A percentile compares a stretch with the other conserved stretches of the same genome.
phyloP scores from a whole-genome alignment of 2,113 vertebrate genomes.

The Ptyas mucosa region DNA sequence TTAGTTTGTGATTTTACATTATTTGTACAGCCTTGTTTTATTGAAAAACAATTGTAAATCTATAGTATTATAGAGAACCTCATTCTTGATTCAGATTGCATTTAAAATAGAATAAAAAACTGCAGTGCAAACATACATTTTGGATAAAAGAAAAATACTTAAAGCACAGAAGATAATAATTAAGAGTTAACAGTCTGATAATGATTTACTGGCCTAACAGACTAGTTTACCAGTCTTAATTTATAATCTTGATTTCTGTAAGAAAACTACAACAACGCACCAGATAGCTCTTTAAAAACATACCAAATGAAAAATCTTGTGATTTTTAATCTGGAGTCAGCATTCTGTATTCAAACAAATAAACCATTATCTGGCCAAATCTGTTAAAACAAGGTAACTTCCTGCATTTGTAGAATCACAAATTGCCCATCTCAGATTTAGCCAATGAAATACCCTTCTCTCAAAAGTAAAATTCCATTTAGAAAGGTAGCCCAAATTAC shows the following conservation, averaged over 20 bases:
- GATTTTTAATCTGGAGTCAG: neutral
- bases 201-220: neutral
- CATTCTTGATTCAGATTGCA: slow-evolving; percentile 61
- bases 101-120: slow-evolving; percentile 59
- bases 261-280: neutral
- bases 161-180: slow-evolving; percentile 17
- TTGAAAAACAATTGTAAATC: slow-evolving; percentile 78
- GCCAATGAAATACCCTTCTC: neutral
- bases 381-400: neutral
- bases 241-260: neutral
- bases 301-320: neutral
- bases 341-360: neutral
- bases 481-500: neutral
- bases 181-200: neutral
- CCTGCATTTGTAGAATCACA: neutral
- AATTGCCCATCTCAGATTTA: neutral
- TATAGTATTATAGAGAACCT: slow-evolving; percentile 67
- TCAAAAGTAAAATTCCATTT: neutral
- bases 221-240: neutral
- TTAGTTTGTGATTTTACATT: slow-evolving; percentile 81
- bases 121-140: slow-evolving; percentile 48
- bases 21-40: slow-evolving; percentile 75
- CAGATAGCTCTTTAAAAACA: neutral
- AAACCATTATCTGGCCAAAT: neutral
- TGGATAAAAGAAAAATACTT: slow-evolving; percentile 41